Conservation (phyloP, 35 echinoderm and acorn worm genomes). For the Diadema setosum region DNA sequence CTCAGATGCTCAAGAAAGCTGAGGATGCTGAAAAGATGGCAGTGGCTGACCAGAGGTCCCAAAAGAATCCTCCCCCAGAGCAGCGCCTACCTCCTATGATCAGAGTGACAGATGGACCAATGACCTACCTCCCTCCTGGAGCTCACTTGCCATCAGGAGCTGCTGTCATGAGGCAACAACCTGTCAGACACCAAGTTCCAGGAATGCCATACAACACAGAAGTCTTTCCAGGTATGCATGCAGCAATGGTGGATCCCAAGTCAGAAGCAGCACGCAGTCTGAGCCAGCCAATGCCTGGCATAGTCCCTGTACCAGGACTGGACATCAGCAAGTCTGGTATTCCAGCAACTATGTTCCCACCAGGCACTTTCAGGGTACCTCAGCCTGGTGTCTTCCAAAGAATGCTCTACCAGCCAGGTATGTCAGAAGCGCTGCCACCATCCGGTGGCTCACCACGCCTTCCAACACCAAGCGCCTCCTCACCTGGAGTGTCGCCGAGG, state of each 20-base stretch:
- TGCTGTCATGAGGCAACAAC: background rate
- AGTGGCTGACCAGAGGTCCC: background rate
- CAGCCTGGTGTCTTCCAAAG: conserved; percentile 43
- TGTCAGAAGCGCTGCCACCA: conserved; percentile 59
- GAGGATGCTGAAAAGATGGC: background rate
- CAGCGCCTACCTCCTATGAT: conserved; percentile 5
- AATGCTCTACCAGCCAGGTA: conserved; percentile 31
- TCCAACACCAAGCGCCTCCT: conserved; percentile 59
- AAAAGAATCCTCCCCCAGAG: background rate
- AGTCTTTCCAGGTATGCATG: background rate
- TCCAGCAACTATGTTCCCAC: conserved; percentile 19
- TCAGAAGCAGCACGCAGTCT: background rate
- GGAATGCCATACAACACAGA: conserved; percentile 1
- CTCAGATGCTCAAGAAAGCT: background rate
- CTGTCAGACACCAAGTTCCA: background rate
- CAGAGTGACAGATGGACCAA: background rate
- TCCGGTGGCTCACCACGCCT: conserved; percentile 77
- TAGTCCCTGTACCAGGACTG: background rate
- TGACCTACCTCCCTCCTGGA: background rate
- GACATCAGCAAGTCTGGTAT: conserved; percentile 9
- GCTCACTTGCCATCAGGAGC: background rate
- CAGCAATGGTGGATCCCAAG: conserved; percentile 3
- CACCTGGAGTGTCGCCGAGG: conserved; percentile 81
- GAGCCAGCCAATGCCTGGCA: conserved; percentile 1
- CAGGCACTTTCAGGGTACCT: conserved; percentile 22